Evolutionary conservation across 2,888 invertebrate genomes (phyloP), one percentile per base, ranked within the genome.

Genomic region (Neocrepidodera transversa): DNA sequence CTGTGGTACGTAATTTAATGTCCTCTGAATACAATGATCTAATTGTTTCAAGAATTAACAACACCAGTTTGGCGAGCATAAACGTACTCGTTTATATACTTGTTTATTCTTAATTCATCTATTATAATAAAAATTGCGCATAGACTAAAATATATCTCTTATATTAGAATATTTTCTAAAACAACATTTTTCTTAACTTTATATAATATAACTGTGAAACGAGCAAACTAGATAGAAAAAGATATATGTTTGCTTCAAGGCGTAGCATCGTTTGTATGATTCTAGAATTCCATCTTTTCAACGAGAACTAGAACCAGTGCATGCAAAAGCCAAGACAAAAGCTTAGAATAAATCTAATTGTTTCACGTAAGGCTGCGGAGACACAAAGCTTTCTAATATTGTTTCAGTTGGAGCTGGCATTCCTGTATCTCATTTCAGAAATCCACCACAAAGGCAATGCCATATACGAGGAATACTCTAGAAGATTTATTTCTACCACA

Each of bases 301-400:
- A 8, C 17, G 2, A 38, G 17, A 6, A 17, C 4, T 4, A 6
- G 13, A 35, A 35, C 4, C 17, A 38, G 10, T 38, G 13, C 17
- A 38, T 17, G 38, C 10, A 38, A 38, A 38, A 16, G 17, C 38
- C 17, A 17, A 17, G 38, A 17, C 38, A 38, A 38, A 38, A 38
- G 38, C 38, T 38, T 38, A 10, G 17, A 38, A 38, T 17, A 38
- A 38, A 38, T 38, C 38, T 38, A 38, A 38, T 38, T 38, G 38
- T 38, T 38, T 14, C 17, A 38, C 38, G 17, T 38, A 38, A 38
- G 17, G 17, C 38, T 7, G 38, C 10, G 17, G 38, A 38, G 38
- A 38, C 8, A 17, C 38, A 38, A 38, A 38, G 32, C 38, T 38
- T n/a, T 17, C 7, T 38, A 38, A 38, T 38, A 38, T 38, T 38